phyloP scores from a whole-genome alignment of 2,888 invertebrate species.

The Rhorus exstirpatorius region DNA sequence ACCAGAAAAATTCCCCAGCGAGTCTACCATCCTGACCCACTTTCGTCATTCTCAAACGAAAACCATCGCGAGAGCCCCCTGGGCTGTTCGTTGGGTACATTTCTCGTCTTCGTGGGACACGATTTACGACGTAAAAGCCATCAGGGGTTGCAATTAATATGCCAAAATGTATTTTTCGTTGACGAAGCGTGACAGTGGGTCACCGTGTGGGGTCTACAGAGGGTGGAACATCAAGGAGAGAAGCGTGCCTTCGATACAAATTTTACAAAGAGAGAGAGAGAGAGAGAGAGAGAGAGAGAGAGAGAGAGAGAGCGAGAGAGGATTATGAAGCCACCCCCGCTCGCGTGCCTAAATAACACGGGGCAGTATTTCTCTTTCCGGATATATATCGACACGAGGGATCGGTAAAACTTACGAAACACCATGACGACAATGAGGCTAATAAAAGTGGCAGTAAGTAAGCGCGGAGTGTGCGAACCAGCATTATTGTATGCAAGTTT shows the following conservation, averaged over 20 bases:
- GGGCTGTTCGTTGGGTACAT: constrained; percentile 21
- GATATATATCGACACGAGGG: constrained; percentile 32
- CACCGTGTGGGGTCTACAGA: constrained; percentile 61
- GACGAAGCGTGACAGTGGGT: constrained; percentile 71
- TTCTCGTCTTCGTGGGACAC: constrained; percentile 20
- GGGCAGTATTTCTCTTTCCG: constrained; percentile 39
- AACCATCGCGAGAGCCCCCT: constrained; percentile 53
- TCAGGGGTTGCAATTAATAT: constrained; percentile 55
- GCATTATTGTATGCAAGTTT: constrained; percentile 36
- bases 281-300: constrained; percentile 3
- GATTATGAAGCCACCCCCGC: constrained; percentile 1
- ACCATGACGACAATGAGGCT: constrained; percentile 30
- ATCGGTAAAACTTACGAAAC: constrained; percentile 44
- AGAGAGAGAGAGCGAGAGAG: constrained; percentile 6
- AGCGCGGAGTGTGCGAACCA: not conserved
- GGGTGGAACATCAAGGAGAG: too few relatives aligned
- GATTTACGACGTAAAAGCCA: constrained; percentile 64
- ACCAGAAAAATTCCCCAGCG: not conserved
- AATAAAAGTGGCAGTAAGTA: constrained; percentile 41
- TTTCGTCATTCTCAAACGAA: constrained; percentile 48
- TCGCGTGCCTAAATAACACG: constrained; percentile 44
- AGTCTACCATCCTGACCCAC: constrained; percentile 69
- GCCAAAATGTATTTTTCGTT: constrained; percentile 53
- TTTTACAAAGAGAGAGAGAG: not conserved
- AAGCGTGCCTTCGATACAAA: too few relatives aligned